phyloP scores from a whole-genome alignment of 2,797 vertebrate species.

The Thunnus albacares region DNA sequence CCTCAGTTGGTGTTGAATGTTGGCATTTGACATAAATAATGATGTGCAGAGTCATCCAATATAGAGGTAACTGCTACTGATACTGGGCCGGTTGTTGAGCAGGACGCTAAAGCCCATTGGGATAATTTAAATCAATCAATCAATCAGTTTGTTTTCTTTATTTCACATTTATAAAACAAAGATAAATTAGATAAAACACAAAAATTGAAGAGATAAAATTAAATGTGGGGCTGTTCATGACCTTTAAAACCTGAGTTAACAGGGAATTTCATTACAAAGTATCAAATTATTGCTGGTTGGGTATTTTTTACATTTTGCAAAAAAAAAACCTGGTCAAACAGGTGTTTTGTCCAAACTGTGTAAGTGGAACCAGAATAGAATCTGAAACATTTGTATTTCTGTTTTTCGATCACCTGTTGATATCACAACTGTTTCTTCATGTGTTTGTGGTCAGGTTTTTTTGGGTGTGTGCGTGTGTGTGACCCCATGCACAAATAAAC shows the following conservation, averaged over 20 bases:
- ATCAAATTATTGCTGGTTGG: no score
- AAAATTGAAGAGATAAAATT: neutral
- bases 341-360: neutral
- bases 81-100: neutral
- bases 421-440: neutral
- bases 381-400: constrained; percentile 17
- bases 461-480: neutral
- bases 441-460: neutral
- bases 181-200: no score
- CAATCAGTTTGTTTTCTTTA: no score
- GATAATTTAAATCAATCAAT: no score
- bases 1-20: no score
- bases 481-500: neutral
- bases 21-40: no score
- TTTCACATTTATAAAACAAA: no score
- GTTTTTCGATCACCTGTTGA: constrained; percentile 14
- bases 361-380: neutral
- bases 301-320: neutral
- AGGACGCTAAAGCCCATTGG: neutral
- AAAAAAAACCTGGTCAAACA: neutral
- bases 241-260: neutral
- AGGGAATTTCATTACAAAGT: neutral
- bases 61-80: no score
- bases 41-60: no score
- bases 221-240: neutral